These are phyloP conservation scores for Drosophila nigritarsus DNA, from an alignment of 2,888 invertebrate genomes.

Conservation along the genomic window DNA sequence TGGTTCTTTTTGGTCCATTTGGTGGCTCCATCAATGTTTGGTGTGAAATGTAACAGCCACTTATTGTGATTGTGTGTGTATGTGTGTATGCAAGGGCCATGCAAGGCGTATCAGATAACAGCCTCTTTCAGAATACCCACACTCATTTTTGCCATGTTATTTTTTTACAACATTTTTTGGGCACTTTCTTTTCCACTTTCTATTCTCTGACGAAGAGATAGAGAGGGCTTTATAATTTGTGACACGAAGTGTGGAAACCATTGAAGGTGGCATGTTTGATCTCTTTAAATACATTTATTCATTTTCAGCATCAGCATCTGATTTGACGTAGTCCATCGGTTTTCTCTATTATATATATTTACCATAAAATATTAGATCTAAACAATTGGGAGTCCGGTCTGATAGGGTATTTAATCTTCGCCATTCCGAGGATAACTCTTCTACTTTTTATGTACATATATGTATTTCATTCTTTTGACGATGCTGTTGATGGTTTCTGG, in stretches of 20 bases:
- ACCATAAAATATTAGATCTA: not conserved
- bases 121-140: constrained; percentile 2
- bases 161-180: constrained; percentile 1
- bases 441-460: constrained; percentile 1
- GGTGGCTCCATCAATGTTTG: constrained; percentile 72
- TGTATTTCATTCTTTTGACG: constrained; percentile 29
- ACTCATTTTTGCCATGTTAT: not conserved
- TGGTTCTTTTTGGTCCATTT: constrained; percentile 40
- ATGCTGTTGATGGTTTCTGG: constrained; percentile 58
- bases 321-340: not conserved
- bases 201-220: not conserved
- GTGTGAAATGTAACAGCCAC: constrained; percentile 81
- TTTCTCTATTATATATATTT: not conserved
- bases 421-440: constrained; percentile 1
- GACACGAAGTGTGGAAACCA: not conserved
- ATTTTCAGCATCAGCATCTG: not conserved
- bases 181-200: not conserved
- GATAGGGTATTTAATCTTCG: constrained; percentile 1
- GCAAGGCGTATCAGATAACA: constrained; percentile 66
- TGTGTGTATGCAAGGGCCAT: constrained; percentile 13
- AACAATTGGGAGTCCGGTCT: not conserved
- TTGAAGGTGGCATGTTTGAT: not conserved
- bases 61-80: constrained; percentile 66
- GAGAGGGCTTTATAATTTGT: not conserved
- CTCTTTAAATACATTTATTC: not conserved